Evolutionary conservation across 1,140 invertebrate genomes (phyloP).

Genomic region (Holotrichia oblita): DNA sequence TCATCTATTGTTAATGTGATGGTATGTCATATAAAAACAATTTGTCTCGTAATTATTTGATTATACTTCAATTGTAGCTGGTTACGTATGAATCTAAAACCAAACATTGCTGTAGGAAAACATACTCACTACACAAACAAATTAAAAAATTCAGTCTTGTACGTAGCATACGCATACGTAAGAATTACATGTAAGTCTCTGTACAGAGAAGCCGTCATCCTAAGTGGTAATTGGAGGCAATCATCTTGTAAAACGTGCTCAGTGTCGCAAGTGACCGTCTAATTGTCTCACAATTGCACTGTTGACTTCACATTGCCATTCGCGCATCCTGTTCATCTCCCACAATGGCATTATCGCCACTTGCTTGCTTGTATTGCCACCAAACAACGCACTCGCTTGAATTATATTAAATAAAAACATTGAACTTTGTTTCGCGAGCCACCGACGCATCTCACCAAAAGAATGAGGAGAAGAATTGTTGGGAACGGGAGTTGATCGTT

Average conservation of each 20-base stretch:
- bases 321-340: slow-evolving; percentile 37
- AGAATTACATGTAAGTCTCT: too few species aligned
- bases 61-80: too few species aligned
- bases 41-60: too few species aligned
- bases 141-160: too few species aligned
- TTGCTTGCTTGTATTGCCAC: slow-evolving; percentile 2
- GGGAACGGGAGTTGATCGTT: background rate
- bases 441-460: slow-evolving; percentile 10
- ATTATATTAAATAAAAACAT: slow-evolving; percentile 30
- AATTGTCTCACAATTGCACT: slow-evolving; percentile 40
- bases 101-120: too few species aligned
- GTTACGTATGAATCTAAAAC: too few species aligned
- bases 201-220: slow-evolving; percentile 14
- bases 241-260: slow-evolving; percentile 36
- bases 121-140: too few species aligned
- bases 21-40: too few species aligned
- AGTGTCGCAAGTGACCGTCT: slow-evolving; percentile 34
- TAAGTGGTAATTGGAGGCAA: slow-evolving; percentile 34
- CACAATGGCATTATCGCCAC: slow-evolving; percentile 38
- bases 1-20: too few species aligned
- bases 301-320: slow-evolving; percentile 39
- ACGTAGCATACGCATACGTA: too few species aligned
- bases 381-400: slow-evolving; percentile 37
- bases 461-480: background rate
- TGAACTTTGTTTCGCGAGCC: slow-evolving; percentile 31